Conservation (phyloP, 2,797 vertebrate species). For the Anguilla marmorata region DNA sequence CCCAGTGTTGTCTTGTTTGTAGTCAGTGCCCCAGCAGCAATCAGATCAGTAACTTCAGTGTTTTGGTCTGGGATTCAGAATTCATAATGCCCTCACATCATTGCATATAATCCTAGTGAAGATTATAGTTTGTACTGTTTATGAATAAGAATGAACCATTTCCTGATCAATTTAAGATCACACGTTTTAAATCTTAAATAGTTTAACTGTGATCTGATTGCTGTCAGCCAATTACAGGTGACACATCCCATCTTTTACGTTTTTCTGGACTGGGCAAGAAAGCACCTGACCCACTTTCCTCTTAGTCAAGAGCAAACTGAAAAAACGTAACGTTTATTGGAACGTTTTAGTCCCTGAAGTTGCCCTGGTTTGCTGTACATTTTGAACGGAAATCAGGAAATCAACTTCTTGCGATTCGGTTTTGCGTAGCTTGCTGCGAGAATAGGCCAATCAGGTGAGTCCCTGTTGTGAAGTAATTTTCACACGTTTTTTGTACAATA, state of each 20-base stretch:
- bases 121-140: neutral
- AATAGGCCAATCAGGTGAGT: neutral
- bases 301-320: neutral
- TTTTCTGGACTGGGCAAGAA: neutral
- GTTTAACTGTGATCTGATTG: neutral
- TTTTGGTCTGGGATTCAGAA: neutral
- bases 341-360: neutral
- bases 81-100: neutral
- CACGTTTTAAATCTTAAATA: neutral
- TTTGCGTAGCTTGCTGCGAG: neutral
- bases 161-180: neutral
- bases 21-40: neutral
- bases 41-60: neutral
- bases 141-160: neutral
- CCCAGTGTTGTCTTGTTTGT: neutral
- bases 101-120: neutral
- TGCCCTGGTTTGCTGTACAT: neutral
- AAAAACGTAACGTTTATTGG: neutral
- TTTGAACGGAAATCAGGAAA: neutral
- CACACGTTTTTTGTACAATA: neutral
- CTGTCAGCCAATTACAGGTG: neutral
- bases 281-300: neutral
- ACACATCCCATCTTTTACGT: neutral
- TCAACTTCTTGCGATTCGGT: neutral
- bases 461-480: conserved; percentile 10